A percentile compares a stretch with the other conserved stretches of the same genome.
Conservation (phyloP, 1,140 invertebrate genomes). For the Drosophila miranda region DNA sequence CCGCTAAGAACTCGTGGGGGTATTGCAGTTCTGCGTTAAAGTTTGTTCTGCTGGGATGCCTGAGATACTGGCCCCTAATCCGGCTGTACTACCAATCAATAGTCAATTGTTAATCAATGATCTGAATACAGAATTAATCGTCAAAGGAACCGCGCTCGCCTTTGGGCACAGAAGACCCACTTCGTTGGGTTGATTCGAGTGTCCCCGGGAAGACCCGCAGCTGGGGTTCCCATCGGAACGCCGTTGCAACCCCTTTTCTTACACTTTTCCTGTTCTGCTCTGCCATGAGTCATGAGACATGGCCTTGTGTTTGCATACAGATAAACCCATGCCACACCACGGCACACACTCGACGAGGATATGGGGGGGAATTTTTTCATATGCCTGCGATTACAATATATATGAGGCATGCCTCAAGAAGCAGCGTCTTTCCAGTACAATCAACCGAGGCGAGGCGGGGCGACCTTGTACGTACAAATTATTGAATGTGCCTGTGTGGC, state of each 20-base stretch:
- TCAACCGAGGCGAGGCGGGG: constrained; percentile 54
- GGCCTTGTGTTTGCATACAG: constrained; percentile 58
- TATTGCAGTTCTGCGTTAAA: not conserved
- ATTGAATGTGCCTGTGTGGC: constrained; percentile 42
- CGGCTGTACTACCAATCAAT: constrained; percentile 38
- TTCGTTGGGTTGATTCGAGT: not conserved
- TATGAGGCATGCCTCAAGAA: constrained; percentile 5
- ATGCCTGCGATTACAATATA: constrained; percentile 26
- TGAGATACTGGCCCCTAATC: constrained; percentile 6
- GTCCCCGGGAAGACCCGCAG: constrained; percentile 34
- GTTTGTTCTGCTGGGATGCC: no score
- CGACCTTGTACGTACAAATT: constrained; percentile 66
- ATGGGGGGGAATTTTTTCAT: constrained; percentile 10
- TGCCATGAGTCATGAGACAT: constrained; percentile 29
- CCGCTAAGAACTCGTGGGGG: no score
- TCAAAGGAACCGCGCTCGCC: constrained; percentile 48
- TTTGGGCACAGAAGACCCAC: constrained; percentile 30
- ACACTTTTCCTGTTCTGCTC: not conserved
- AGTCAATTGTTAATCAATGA: constrained; percentile 72
- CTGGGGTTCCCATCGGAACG: constrained; percentile 6
- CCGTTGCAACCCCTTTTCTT: constrained; percentile 26
- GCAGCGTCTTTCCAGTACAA: constrained; percentile 58
- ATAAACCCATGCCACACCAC: constrained; percentile 39
- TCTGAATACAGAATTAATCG: constrained; percentile 63
- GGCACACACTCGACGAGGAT: not conserved